Conservation (phyloP, 2,113 vertebrate genomes). For the Sphaerodactylus townsendi region DNA sequence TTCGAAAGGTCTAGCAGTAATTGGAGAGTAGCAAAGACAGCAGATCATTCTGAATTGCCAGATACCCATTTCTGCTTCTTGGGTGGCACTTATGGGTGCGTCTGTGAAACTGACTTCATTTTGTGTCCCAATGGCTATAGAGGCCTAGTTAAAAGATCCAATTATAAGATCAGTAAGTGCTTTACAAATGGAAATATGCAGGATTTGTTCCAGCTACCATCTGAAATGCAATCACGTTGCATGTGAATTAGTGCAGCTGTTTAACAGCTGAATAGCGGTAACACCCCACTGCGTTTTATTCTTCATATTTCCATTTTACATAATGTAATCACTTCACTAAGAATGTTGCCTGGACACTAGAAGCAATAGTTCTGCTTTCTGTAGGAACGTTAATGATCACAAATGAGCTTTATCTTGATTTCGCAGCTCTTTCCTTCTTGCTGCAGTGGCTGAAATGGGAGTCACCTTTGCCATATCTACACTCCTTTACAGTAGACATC, state of each 20-base stretch:
- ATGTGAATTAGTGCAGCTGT: conserved; percentile 25
- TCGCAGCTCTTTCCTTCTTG: neutral
- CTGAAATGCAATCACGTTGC: conserved; percentile 11
- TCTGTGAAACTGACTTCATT: neutral
- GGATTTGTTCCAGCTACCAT: neutral
- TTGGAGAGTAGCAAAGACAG: neutral
- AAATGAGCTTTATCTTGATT: neutral
- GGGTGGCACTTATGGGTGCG: neutral
- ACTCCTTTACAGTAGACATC: neutral
- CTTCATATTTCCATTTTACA: conserved; percentile 24
- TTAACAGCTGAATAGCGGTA: conserved; percentile 16
- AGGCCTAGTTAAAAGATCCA: neutral
- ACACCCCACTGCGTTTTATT: conserved; percentile 10
- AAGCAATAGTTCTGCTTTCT: neutral
- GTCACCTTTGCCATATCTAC: neutral
- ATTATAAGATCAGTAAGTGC: conserved; percentile 4
- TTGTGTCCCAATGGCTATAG: neutral
- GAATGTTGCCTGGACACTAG: conserved; percentile 13
- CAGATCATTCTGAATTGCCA: neutral
- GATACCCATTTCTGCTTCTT: neutral
- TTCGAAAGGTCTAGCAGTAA: neutral
- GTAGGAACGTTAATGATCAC: conserved; percentile 1
- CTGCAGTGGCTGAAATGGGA: neutral
- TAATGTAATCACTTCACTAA: conserved; percentile 15
- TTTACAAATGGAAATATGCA: neutral